Evolutionary conservation across 1,140 invertebrate species (phyloP).

Genomic region (Paramacrobiotus metropolitanus): DNA sequence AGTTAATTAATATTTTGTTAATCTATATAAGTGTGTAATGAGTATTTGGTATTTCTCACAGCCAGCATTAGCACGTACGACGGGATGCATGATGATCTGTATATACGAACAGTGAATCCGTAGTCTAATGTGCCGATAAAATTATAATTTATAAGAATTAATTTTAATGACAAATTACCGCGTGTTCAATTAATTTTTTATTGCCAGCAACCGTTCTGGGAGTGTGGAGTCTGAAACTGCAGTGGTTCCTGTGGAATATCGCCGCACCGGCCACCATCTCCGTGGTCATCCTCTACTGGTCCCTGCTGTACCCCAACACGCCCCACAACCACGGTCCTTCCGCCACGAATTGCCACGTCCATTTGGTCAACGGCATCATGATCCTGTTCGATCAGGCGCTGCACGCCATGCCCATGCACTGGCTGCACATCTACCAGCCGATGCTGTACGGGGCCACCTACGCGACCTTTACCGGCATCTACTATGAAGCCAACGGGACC

Average conservation of each 20-base stretch:
- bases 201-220: too few relatives aligned
- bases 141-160: too few relatives aligned
- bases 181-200: too few relatives aligned
- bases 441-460: neutral
- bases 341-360: neutral
- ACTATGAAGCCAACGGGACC: neutral
- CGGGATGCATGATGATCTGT: too few relatives aligned
- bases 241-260: constrained; percentile 1
- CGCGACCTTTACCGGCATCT: neutral
- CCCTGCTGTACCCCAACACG: neutral
- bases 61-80: too few relatives aligned
- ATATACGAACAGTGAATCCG: too few relatives aligned
- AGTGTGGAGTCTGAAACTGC: neutral
- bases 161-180: too few relatives aligned
- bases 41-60: too few relatives aligned
- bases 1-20: too few relatives aligned
- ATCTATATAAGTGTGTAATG: too few relatives aligned
- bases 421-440: neutral
- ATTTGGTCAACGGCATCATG: neutral
- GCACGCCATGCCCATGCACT: neutral
- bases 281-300: constrained; percentile 3
- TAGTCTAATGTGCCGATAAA: too few relatives aligned
- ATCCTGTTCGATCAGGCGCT: neutral
- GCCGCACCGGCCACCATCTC: neutral
- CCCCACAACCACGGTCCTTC: neutral